Evolutionary conservation across 2,888 invertebrate genomes (phyloP).

Genomic region (Dimorphilus gyrociliatus): DNA sequence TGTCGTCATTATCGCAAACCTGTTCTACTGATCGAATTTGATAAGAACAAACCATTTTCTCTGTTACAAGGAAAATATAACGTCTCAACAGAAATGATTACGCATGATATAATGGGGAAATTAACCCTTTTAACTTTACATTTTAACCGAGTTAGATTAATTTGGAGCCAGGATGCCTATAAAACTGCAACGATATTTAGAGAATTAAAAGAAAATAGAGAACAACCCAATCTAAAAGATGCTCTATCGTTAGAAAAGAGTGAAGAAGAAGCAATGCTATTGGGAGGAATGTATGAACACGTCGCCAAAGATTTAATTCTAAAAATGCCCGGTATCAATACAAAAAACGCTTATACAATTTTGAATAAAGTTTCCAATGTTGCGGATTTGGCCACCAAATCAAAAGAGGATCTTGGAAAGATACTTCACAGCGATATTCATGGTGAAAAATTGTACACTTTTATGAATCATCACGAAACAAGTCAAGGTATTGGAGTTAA

Average conservation of each 20-base stretch:
- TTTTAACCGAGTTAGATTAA: conserved; percentile 74
- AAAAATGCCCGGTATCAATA: conserved; percentile 70
- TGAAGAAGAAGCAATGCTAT: too few species aligned
- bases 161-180: conserved; percentile 92
- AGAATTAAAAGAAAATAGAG: conserved; percentile 74
- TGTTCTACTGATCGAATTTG: conserved; percentile 84
- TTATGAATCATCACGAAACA: conserved; percentile 23
- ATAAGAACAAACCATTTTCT: conserved; percentile 72
- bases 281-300: too few species aligned
- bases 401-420: conserved; percentile 50
- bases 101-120: conserved; percentile 65
- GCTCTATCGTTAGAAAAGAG: conserved; percentile 1
- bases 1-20: conserved; percentile 45
- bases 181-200: conserved; percentile 89
- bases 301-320: conserved; percentile 65
- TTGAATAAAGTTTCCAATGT: conserved; percentile 57
- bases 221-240: too few species aligned
- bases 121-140: conserved; percentile 80
- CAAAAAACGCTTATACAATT: conserved; percentile 62
- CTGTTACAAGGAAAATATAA: conserved; percentile 56
- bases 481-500: background rate
- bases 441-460: conserved; percentile 31
- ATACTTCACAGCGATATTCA: conserved; percentile 49
- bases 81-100: conserved; percentile 54
- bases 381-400: conserved; percentile 39